Conservation (phyloP, 2,797 vertebrate species). For the Stomatorhinus walkeri region DNA sequence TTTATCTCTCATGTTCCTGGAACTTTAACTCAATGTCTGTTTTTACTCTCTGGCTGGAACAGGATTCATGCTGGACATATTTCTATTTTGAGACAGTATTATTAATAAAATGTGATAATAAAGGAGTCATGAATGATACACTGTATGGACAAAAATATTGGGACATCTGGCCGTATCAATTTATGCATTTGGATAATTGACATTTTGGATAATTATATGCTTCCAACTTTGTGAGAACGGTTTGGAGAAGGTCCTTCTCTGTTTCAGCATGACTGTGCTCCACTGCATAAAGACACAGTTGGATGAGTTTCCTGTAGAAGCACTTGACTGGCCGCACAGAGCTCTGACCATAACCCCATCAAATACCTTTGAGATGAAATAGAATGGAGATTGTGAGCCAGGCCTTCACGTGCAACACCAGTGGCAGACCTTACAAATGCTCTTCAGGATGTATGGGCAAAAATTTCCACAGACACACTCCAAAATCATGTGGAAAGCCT, state of each 20-base stretch:
- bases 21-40: neutral
- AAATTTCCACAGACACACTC: neutral
- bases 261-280: neutral
- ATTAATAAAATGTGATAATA: neutral
- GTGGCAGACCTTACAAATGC: neutral
- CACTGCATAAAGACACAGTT: neutral
- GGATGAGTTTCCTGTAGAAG: neutral
- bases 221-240: neutral
- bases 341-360: neutral
- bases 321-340: neutral
- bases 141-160: neutral
- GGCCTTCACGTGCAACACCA: neutral
- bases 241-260: neutral
- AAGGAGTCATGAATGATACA: neutral
- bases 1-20: neutral
- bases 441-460: neutral
- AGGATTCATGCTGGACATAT: neutral
- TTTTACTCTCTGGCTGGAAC: neutral
- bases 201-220: neutral
- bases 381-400: neutral
- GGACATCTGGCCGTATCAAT: neutral
- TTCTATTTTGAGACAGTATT: neutral
- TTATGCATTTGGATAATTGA: neutral
- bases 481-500: neutral
- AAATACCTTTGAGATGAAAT: neutral